Evolutionary conservation across 2,888 invertebrate genomes (phyloP), one percentile per base, ranked within the genome.

Genomic region (Polyommatus icarus): DNA sequence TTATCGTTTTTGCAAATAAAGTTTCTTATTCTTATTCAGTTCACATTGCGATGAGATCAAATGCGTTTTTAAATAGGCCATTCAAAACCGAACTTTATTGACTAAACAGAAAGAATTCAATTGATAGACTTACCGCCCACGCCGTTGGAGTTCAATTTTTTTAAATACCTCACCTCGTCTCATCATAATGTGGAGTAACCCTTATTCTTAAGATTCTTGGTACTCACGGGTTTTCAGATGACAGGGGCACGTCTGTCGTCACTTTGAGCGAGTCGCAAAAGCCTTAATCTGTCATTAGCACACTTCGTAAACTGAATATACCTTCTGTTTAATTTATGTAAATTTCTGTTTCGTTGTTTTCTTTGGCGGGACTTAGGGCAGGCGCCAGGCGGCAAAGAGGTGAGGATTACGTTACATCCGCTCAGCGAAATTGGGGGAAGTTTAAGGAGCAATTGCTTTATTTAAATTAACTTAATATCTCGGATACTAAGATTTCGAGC

Each of bases 321-420:
- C 85, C 86, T 87, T 84, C 83, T 77, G 83, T 85, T 88, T 90
- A 92, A 91, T 92, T 91, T 91, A 93, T 91, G 91, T 85, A 88
- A 91, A 92, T 92, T 86, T 91, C 88, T 86, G 87, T 90, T 91
- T 89, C 83, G 91, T 90, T 89, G 91, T 90, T 90, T 91, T 90
- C 92, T 90, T 91, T 87, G 84, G 84, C 81, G 84, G 85, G 86
- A 84, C 85, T 85, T 84, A 84, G 84, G 85, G 85, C 84, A 81
- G 81, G 82, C 83, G 83, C 72, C 81, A 81, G 81, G 82, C 83
- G 83, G 72, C 81, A 80, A 82, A 81, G 82, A 82, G 79, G 80
- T 82, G 83, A 84, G 83, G 85, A 83, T 83, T 82, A 79, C 78
- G 80, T 79, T 73, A 73, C 76, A 80, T 82, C 79, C 78, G 78